Percentiles rank a stretch among this genome's conserved stretches.
phyloP scores from a whole-genome alignment of 2,113 vertebrate genomes.

The Anthoscopus minutus region DNA sequence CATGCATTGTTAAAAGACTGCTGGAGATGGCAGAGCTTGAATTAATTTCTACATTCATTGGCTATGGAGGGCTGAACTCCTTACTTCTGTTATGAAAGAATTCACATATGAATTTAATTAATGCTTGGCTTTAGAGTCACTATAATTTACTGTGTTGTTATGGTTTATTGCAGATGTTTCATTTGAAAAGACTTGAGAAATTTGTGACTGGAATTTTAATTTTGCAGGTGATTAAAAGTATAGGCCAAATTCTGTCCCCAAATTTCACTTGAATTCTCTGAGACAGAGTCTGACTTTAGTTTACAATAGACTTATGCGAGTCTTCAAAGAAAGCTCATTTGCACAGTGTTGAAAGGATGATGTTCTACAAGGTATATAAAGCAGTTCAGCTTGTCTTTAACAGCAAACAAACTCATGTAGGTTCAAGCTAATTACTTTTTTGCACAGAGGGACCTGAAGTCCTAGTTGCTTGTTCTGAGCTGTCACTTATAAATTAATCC shows the following conservation, averaged over 20 bases:
- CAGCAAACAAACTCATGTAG: background rate
- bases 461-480: background rate
- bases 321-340: slow-evolving; percentile 29
- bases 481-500: background rate
- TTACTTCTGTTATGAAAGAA: background rate
- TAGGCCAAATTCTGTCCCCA: background rate
- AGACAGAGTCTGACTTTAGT: background rate
- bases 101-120: background rate
- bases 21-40: background rate
- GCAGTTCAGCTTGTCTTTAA: background rate
- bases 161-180: background rate
- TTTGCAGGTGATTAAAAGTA: slow-evolving; percentile 1
- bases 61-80: background rate
- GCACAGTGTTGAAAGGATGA: background rate
- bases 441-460: background rate
- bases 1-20: background rate
- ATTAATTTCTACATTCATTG: background rate
- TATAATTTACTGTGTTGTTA: background rate
- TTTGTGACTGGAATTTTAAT: slow-evolving; percentile 23
- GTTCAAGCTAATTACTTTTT: slow-evolving; percentile 39
- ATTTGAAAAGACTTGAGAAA: background rate
- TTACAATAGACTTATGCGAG: background rate
- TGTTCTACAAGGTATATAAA: background rate
- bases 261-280: background rate
- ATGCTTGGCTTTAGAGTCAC: background rate